Evolutionary conservation across 2,113 vertebrate species (phyloP).

Genomic region (Okapia johnstoni): DNA sequence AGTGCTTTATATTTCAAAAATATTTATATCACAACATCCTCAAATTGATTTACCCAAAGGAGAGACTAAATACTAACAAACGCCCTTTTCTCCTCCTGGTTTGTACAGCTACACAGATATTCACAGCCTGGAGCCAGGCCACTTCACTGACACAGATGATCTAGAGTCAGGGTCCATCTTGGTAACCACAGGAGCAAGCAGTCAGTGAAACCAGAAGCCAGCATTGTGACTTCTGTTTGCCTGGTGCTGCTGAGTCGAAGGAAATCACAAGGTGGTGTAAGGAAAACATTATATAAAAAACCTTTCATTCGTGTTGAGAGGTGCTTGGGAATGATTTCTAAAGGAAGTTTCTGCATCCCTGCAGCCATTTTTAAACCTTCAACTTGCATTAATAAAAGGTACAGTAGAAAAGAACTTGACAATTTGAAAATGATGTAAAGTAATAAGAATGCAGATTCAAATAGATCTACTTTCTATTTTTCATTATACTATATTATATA

Average conservation of each 20-base stretch:
- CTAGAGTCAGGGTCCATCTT: background rate
- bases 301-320: background rate
- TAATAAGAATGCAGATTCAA: background rate
- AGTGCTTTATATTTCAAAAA: conserved; percentile 19
- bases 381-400: background rate
- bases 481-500: background rate
- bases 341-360: background rate
- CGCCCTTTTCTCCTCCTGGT: background rate
- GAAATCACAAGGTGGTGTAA: background rate
- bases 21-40: background rate
- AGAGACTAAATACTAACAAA: background rate
- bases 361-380: background rate
- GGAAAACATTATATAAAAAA: background rate
- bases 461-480: background rate
- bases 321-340: background rate
- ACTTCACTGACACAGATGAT: background rate
- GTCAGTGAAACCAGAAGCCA: background rate
- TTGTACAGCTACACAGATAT: background rate
- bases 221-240: background rate
- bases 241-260: background rate
- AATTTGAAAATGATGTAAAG: background rate
- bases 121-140: background rate
- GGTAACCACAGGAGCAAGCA: background rate
- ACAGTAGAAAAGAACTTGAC: background rate
- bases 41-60: background rate